Evolutionary conservation across 2,113 vertebrate genomes (phyloP).

Genomic region (Thinocorus orbignyianus): DNA sequence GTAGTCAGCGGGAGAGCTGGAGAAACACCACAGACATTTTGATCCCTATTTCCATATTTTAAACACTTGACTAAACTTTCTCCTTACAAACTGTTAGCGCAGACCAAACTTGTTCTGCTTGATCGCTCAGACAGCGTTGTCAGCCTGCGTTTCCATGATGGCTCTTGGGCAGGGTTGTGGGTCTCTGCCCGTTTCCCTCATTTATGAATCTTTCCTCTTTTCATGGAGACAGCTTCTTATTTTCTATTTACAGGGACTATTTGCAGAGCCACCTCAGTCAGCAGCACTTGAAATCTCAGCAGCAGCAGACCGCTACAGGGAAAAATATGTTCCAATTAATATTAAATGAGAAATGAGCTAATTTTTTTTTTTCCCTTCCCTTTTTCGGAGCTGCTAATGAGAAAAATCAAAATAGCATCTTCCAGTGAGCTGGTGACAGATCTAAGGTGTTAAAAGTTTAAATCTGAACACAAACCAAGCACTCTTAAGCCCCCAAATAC

Average conservation of each 20-base stretch:
- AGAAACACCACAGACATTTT: not conserved
- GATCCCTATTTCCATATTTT: not conserved
- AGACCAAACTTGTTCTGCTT: not conserved
- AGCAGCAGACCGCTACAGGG: constrained; percentile 18
- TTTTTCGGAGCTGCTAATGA: not conserved
- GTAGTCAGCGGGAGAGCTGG: not conserved
- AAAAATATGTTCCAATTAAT: constrained; percentile 17
- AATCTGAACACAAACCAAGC: not conserved
- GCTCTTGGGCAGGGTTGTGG: not conserved
- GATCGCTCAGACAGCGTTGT: not conserved
- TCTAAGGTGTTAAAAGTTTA: not conserved
- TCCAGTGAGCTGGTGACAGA: not conserved
- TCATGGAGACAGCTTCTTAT: not conserved
- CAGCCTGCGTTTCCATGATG: not conserved
- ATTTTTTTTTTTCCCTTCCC: accelerated
- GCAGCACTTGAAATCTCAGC: not conserved
- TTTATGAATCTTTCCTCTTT: not conserved
- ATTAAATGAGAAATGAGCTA: not conserved
- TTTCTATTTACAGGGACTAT: constrained; percentile 8
- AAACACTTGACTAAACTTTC: constrained; percentile 29
- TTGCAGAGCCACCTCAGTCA: not conserved
- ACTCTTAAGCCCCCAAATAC: not conserved
- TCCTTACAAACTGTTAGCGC: not conserved
- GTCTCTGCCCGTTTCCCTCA: not conserved
- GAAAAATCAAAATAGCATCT: constrained; percentile 12